Evolutionary conservation across 2,888 invertebrate genomes (phyloP).

Genomic region (Fabriciana adippe): DNA sequence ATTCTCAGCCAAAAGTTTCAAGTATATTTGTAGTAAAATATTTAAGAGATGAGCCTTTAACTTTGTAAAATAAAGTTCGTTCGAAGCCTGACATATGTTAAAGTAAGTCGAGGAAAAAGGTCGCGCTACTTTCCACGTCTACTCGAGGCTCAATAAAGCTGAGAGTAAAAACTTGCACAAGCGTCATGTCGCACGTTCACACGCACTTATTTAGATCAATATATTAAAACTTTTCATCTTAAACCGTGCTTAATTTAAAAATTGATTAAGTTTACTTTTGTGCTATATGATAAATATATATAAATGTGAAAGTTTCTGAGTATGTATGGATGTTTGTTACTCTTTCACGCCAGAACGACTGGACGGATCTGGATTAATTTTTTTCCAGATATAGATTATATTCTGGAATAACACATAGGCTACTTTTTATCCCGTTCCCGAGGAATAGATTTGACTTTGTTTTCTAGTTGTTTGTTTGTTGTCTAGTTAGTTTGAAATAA

Average conservation of each 20-base stretch:
- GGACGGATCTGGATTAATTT: no score
- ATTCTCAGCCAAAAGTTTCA: not conserved
- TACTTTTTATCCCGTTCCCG: no score
- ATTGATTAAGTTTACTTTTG: not conserved
- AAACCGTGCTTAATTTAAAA: not conserved
- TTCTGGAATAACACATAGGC: no score
- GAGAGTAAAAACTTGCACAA: constrained; percentile 35
- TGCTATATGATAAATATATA: no score
- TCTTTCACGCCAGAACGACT: no score
- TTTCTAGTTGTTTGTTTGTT: no score
- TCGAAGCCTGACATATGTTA: constrained; percentile 28
- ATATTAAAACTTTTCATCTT: constrained; percentile 10
- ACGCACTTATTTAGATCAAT: constrained; percentile 32
- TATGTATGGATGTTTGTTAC: no score
- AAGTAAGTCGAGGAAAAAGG: constrained; percentile 33
- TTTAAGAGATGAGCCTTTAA: not conserved
- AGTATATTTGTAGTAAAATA: not conserved
- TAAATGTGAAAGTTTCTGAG: no score
- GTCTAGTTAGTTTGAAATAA: no score
- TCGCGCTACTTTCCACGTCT: constrained; percentile 36
- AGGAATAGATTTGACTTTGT: no score
- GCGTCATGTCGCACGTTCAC: constrained; percentile 30
- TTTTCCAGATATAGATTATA: no score
- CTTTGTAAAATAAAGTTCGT: not conserved
- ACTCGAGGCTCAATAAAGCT: constrained; percentile 17